Conservation (phyloP, 1,140 invertebrate genomes). For the Drosophila rhopaloa region DNA sequence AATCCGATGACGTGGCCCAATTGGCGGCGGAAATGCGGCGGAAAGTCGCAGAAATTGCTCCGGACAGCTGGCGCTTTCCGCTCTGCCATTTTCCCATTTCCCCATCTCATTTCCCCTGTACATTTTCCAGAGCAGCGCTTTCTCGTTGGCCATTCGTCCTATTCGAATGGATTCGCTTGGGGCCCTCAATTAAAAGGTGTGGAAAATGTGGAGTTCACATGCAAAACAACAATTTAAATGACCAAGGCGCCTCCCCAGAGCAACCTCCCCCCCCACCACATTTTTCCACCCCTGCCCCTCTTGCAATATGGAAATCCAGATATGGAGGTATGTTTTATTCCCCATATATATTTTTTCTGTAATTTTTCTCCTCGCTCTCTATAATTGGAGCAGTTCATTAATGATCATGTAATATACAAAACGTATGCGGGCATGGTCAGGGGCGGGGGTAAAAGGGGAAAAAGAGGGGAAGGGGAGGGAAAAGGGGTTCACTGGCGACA, state of each 20-base stretch:
- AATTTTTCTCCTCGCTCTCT: conserved; percentile 37
- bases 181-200: conserved; percentile 74
- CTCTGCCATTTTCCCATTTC: conserved; percentile 39
- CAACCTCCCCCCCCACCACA: not conserved
- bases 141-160: conserved; percentile 34
- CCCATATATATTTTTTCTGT: conserved; percentile 17
- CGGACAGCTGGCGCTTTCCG: conserved; percentile 31
- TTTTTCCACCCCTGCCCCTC: not conserved
- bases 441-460: not conserved
- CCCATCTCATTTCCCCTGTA: conserved; percentile 4
- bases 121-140: conserved; percentile 1
- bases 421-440: conserved; percentile 36
- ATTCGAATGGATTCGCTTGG: conserved; percentile 33
- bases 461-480: not conserved
- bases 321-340: conserved; percentile 38
- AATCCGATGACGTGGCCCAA: conserved; percentile 25
- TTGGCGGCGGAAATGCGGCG: conserved; percentile 39
- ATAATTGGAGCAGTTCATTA: conserved; percentile 74
- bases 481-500: conserved; percentile 40
- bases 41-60: conserved; percentile 36
- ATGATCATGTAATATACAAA: conserved; percentile 64
- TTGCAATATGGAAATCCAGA: conserved; percentile 45
- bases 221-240: conserved; percentile 73
- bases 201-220: conserved; percentile 73
- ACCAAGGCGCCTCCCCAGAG: conserved; percentile 35